Conservation (phyloP, 1,140 invertebrate genomes). For the Heliconius congener region DNA sequence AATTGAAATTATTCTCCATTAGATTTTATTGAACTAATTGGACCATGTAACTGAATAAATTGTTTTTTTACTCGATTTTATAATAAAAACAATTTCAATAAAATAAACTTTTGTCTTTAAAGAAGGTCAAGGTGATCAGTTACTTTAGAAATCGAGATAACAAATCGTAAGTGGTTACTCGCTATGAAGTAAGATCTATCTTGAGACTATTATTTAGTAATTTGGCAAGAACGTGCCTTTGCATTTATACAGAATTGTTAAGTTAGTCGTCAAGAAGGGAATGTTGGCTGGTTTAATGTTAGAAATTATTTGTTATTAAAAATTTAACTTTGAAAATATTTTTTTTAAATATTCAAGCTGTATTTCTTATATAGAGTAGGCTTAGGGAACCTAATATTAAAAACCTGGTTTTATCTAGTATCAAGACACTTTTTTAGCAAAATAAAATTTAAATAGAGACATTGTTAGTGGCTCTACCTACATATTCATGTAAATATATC, state of each 20-base stretch:
- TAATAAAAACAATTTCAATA: background rate
- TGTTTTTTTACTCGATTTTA: background rate
- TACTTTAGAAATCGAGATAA: background rate
- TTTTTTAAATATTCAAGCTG: too few relatives aligned
- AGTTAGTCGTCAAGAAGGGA: background rate
- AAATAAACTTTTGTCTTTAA: background rate
- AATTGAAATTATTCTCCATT: background rate
- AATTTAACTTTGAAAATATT: too few relatives aligned
- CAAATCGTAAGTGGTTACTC: background rate
- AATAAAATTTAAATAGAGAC: too few relatives aligned
- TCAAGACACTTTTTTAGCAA: too few relatives aligned
- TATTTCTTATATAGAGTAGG: too few relatives aligned
- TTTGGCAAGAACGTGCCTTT: background rate
- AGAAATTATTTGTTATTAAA: background rate
- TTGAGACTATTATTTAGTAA: background rate
- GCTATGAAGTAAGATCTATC: background rate
- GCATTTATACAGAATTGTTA: background rate
- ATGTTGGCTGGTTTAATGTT: background rate
- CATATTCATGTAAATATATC: too few relatives aligned
- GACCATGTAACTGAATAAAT: background rate
- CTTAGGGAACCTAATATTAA: too few relatives aligned
- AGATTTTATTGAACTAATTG: background rate
- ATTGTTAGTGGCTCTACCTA: too few relatives aligned
- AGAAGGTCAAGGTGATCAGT: conserved; percentile 3
- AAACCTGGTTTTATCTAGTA: too few relatives aligned